Conservation (phyloP, 92 coral and sea anemone genomes). For the Phenganax subtilis region DNA sequence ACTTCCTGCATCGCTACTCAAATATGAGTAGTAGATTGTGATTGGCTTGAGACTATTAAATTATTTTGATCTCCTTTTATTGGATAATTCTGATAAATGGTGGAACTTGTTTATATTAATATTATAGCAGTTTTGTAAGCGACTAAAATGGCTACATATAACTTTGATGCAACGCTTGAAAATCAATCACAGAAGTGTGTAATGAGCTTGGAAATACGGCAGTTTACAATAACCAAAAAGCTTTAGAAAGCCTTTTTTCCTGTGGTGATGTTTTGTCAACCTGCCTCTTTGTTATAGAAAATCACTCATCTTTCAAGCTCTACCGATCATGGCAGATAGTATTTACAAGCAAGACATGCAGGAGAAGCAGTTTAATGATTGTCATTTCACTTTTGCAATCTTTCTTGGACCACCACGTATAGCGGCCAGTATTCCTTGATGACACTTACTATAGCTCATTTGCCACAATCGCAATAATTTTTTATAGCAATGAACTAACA, state of each 20-base stretch:
- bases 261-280: conserved; percentile 7
- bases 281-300: conserved; percentile 20
- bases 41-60: no score
- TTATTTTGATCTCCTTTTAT: not conserved
- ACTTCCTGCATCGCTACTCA: no score
- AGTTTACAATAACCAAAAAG: conserved; percentile 17
- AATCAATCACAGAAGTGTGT: conserved; percentile 15
- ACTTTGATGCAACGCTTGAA: conserved; percentile 15
- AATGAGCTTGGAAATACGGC: conserved; percentile 22
- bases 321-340: conserved; percentile 26
- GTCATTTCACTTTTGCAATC: conserved; percentile 25
- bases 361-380: conserved; percentile 22
- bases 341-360: conserved; percentile 1
- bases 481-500: no score
- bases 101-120: not conserved
- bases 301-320: conserved; percentile 18
- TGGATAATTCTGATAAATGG: not conserved
- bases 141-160: conserved; percentile 5
- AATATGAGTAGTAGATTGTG: no score
- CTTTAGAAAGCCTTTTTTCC: conserved; percentile 15
- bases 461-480: no score
- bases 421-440: no score
- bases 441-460: no score
- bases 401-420: conserved; percentile 18
- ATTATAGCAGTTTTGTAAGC: not conserved